Evolutionary conservation across 1,140 invertebrate species (phyloP), one percentile per base, ranked within the genome.

Genomic region (Atta colombica): DNA sequence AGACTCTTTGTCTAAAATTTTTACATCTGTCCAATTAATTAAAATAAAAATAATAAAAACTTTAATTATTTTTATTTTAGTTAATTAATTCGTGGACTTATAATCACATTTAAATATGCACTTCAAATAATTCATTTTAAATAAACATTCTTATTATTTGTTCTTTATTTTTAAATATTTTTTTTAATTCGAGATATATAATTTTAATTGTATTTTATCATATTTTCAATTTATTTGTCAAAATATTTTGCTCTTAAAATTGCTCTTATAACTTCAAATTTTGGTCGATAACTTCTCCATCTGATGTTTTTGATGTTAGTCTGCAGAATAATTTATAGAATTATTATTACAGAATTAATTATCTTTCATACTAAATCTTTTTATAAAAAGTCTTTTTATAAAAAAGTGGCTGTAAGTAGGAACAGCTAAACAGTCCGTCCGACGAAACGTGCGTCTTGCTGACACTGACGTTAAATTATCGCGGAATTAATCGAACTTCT

Each of bases 401-500:
- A 0, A 10, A 25, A 0, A 80, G 49, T 25, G 18, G 35, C 18
- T 28, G 8, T 39, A 25, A 25, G 25, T 58, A 39, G 16, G 21
- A 61, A 53, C 49, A 75, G 39, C 28, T 61, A 82, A 82, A 74
- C 53, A 84, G 51, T 39, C 80, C 31, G 55, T 63, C 14, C 25
- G 7, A 61, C n/a, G 21, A 60, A 63, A 82, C 3, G 21, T 8
- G 63, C 45, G 35, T 75, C 74, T n/a, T 75, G 28, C 80, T 84
- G 80, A 72, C 51, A 60, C 25, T 74, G 55, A 74, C 68, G 28
- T 84, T 84, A 75, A 74, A 84, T 84, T 84, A 84, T 84, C 69
- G 14, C 80, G 55, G 28, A 39, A 63, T 84, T 84, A 84, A 18
- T 28, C 25, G 45, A 51, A n/a, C n/a, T 63, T 63, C 14, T 61